A percentile compares a stretch with the other conserved stretches of the same genome.
These are phyloP conservation scores for Drosophila macrospina DNA, from an alignment of 2,888 invertebrate species.

Conservation along the genomic window DNA sequence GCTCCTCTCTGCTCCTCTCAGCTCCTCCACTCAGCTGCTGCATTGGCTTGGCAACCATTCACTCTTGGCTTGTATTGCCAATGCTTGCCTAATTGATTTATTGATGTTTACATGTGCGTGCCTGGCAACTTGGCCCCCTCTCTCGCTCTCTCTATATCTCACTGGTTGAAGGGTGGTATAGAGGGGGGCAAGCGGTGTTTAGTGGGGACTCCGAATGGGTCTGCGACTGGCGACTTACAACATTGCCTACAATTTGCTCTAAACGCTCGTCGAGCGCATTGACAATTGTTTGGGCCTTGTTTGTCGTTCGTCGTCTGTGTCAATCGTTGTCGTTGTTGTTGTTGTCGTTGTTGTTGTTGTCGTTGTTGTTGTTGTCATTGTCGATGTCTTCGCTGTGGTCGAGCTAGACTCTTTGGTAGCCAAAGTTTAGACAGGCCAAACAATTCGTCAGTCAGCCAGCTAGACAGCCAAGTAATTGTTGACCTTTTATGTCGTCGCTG, in stretches of 20 bases:
- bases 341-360: conserved; percentile 29
- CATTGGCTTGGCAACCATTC: conserved; percentile 51
- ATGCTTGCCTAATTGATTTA: conserved; percentile 84
- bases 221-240: conserved; percentile 61
- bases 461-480: conserved; percentile 77
- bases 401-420: conserved; percentile 79
- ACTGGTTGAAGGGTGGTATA: too few relatives aligned
- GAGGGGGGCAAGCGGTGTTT: background rate
- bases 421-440: conserved; percentile 80
- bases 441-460: conserved; percentile 74
- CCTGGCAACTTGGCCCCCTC: conserved; percentile 51
- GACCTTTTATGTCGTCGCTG: conserved; percentile 77
- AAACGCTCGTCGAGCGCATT: conserved; percentile 78
- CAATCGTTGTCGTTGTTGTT: conserved; percentile 39
- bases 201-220: conserved; percentile 18
- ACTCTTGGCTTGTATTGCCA: conserved; percentile 71
- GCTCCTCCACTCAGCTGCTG: conserved; percentile 5
- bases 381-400: conserved; percentile 63
- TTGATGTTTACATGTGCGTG: conserved; percentile 84
- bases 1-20: background rate
- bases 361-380: conserved; percentile 38
- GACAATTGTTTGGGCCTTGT: conserved; percentile 81
- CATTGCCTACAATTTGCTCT: conserved; percentile 79
- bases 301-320: conserved; percentile 66
- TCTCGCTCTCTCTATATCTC: too few relatives aligned